Evolutionary conservation across 2,888 invertebrate species (phyloP), one percentile per base, ranked within the genome.

Genomic region (Drosophila paranaensis): DNA sequence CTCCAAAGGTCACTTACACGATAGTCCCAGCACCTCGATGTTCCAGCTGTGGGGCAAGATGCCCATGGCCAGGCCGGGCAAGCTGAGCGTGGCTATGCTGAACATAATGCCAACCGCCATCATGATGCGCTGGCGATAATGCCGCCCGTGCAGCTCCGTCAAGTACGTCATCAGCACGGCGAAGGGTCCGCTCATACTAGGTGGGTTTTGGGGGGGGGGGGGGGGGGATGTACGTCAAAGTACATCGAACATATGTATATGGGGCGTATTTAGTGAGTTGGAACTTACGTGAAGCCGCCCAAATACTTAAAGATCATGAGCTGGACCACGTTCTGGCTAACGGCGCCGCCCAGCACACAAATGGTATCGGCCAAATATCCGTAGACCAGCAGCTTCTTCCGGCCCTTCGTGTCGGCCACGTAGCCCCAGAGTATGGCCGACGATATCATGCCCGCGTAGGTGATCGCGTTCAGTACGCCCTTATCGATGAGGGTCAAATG

Each of bases 371-470:
- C 90, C 50, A 96, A 88, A 82, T 95, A 95, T 0, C 96, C 96
- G 88, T 94, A 93, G 14, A 95, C 93, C 81, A 97, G 93, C 53
- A 96, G 93, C 83, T 94, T 94, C 74, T 94, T 94, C 55, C 96
- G 93, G 0, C 96, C 96, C 69, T 95, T 93, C 0, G 95, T 95
- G 88, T 97, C 96, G 0, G 96, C 95, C 8, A 96, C 91, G 85
- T 95, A 96, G 3, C 97, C 96, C 97, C 97, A 97, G 2, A 96
- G 72, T 89, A 96, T 94, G 1, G 95, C 95, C 43, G 96, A 86
- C 4, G 82, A 67, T 42, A 86, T 86, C 88, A 88, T 77, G 96
- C 96, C 97, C 90, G 95, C 94, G 92, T 96, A 97, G 14, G 95
- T 95, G 71, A 95, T 94, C 8, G 95, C 95, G 69, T 95, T 95